Conservation (phyloP, 1,140 invertebrate species). For the Bombus consobrinus region DNA sequence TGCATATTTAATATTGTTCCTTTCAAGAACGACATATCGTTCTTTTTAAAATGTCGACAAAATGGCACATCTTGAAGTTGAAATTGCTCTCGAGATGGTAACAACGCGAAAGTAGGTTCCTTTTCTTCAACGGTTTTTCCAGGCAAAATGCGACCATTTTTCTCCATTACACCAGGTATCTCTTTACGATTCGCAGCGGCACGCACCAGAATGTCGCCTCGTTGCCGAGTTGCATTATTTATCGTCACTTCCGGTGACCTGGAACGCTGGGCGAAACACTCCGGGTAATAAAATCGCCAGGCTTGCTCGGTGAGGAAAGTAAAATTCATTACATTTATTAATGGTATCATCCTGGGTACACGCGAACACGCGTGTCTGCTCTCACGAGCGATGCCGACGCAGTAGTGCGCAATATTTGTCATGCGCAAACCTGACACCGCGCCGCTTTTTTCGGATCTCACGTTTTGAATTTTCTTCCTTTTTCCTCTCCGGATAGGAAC, state of each 20-base stretch:
- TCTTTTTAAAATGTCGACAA: not conserved
- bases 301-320: not conserved
- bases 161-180: not conserved
- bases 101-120: not conserved
- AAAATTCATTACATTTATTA: conserved; percentile 49
- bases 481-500: not conserved
- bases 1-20: too few relatives aligned
- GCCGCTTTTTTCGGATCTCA: not conserved
- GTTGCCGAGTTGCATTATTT: conserved; percentile 36
- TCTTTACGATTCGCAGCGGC: conserved; percentile 17
- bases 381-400: not conserved
- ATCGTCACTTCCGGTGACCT: conserved; percentile 4
- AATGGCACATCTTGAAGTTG: not conserved
- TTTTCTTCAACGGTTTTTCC: conserved; percentile 20
- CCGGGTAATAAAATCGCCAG: conserved; percentile 35
- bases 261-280: conserved; percentile 12
- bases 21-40: not conserved
- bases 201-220: conserved; percentile 21
- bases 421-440: not conserved
- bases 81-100: not conserved
- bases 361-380: not conserved
- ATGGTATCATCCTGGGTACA: conserved; percentile 3
- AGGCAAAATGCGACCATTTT: conserved; percentile 22
- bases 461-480: conserved; percentile 1
- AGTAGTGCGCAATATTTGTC: not conserved